Evolutionary conservation across 2,797 vertebrate species (phyloP).

Genomic region (Tragopan temminckii): DNA sequence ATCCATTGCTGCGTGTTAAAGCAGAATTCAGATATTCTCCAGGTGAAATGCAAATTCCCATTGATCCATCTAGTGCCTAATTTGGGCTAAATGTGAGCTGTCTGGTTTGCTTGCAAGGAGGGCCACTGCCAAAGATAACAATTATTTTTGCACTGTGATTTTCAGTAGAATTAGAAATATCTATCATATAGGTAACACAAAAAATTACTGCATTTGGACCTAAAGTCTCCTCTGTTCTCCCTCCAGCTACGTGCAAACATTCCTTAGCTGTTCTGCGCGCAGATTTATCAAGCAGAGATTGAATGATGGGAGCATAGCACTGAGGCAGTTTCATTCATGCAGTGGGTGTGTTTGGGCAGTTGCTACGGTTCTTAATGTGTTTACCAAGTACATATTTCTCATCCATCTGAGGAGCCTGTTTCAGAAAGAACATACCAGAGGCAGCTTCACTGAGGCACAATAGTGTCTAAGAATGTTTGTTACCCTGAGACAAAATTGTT

Average conservation of each 20-base stretch:
- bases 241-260: neutral
- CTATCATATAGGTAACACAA: neutral
- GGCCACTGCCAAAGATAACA: neutral
- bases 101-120: neutral
- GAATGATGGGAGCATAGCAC: neutral
- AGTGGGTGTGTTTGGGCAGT: neutral
- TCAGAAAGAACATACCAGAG: neutral
- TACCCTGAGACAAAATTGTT: neutral
- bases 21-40: neutral
- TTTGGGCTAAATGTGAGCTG: neutral
- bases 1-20: neutral
- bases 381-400: conserved; percentile 14
- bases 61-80: neutral
- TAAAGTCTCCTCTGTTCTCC: neutral
- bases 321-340: neutral
- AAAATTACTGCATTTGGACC: neutral
- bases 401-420: neutral
- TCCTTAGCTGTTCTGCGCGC: neutral
- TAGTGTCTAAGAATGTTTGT: neutral
- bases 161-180: neutral
- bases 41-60: neutral
- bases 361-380: neutral
- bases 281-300: conserved; percentile 7
- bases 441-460: neutral
- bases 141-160: neutral